A percentile compares a stretch with the other conserved stretches of the same genome.
phyloP scores from a whole-genome alignment of 2,113 vertebrate species.

The Larimichthys crocea region DNA sequence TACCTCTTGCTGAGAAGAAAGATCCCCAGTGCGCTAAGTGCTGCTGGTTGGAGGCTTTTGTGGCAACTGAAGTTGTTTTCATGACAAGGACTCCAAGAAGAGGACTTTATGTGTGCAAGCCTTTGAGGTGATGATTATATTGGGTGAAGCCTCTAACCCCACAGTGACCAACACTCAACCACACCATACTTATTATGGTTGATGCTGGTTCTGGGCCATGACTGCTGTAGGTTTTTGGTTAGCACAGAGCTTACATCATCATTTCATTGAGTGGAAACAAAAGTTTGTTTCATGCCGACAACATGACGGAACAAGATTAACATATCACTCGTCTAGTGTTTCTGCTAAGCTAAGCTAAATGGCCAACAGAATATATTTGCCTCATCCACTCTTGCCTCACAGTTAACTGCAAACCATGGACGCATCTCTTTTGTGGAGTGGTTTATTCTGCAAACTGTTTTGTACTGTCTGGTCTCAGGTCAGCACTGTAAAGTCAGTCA shows the following conservation, averaged over 20 bases:
- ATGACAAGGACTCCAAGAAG: slow-evolving; percentile 38
- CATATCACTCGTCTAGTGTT: neutral
- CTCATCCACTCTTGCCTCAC: too few relatives aligned
- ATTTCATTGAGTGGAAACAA: slow-evolving; percentile 11
- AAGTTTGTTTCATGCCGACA: slow-evolving; percentile 12
- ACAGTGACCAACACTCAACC: slow-evolving; percentile 47
- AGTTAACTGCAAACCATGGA: neutral
- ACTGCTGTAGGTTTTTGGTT: slow-evolving; percentile 51
- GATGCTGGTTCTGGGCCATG: slow-evolving; percentile 28
- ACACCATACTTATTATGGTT: slow-evolving; percentile 50
- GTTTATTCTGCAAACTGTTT: too few relatives aligned
- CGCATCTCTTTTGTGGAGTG: too few relatives aligned
- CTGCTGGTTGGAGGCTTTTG: slow-evolving; percentile 30
- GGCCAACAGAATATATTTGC: too few relatives aligned
- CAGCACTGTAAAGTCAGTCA: neutral
- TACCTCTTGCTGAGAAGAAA: slow-evolving; percentile 34
- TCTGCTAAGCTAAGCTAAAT: neutral
- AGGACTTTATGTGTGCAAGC: slow-evolving; percentile 34
- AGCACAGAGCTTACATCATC: slow-evolving; percentile 31
- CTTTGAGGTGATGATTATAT: slow-evolving; percentile 53
- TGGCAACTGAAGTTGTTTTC: slow-evolving; percentile 46
- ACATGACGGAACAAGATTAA: neutral
- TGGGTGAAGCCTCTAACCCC: slow-evolving; percentile 53
- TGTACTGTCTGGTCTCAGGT: neutral
- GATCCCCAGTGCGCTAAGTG: slow-evolving; percentile 17